These are phyloP conservation scores for Cherax destructor DNA, from an alignment of 1,140 invertebrate species.

Conservation along the genomic window DNA sequence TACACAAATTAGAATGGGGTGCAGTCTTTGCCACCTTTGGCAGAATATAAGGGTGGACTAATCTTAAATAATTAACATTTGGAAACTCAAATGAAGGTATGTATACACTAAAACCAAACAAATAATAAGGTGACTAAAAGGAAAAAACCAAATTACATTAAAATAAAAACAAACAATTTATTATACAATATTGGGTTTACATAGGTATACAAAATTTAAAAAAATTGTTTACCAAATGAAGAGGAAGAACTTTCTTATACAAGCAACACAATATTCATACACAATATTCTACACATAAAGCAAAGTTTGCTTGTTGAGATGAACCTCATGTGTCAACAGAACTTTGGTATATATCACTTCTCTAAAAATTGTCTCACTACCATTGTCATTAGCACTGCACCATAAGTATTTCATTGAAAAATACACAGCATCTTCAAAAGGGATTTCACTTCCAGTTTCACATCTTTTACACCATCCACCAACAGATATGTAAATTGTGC, in stretches of 20 bases:
- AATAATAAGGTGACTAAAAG: neutral
- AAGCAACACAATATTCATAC: constrained; percentile 52
- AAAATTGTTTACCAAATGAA: neutral
- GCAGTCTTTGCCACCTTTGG: neutral
- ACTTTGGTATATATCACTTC: constrained; percentile 59
- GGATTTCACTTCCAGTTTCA: constrained; percentile 1
- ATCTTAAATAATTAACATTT: neutral
- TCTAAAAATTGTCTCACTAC: constrained; percentile 39
- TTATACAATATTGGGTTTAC: too few species aligned
- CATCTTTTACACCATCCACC: neutral
- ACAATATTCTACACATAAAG: too few species aligned
- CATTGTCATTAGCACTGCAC: constrained; percentile 25
- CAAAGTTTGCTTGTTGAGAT: constrained; percentile 41
- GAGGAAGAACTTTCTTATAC: constrained; percentile 36
- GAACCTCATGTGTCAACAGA: constrained; percentile 38
- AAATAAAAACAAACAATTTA: too few species aligned
- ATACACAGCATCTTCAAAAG: constrained; percentile 26
- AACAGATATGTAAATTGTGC: constrained; percentile 42
- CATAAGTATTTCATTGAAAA: constrained; percentile 38
- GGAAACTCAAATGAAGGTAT: neutral
- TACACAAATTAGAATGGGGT: neutral
- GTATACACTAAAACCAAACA: constrained; percentile 1
- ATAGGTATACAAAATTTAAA: too few species aligned
- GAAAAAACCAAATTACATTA: neutral
- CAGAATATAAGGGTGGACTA: neutral